Evolutionary conservation across 2,888 invertebrate genomes (phyloP), one percentile per base, ranked within the genome.

Genomic region (Hydropsyche betteni): DNA sequence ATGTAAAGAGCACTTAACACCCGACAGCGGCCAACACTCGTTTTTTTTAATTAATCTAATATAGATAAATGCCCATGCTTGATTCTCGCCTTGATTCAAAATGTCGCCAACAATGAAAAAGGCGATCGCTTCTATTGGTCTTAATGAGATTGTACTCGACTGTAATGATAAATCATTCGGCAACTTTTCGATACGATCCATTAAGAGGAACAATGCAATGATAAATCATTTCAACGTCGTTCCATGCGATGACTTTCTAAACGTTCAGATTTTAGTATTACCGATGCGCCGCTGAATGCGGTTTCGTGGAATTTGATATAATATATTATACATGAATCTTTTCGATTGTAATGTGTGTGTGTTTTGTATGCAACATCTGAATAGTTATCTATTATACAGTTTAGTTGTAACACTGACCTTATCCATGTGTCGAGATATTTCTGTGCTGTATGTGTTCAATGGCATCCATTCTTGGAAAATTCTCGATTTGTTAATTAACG

Each of bases 151-250:
- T 58, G 58, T 24, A 24, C 14, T 14, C 5, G 16, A 24, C 58
- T 24, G 24, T 58, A 5, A 58, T 8, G 58, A 58, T 58, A 58
- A 58, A 58, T 58, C 58, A 58, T 24, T 58, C 58, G 58, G 58
- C 2, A 14, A 58, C 58, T 8, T 8, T 58, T 8, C 16, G 24
- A 14, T 16, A 24, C 14, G 24, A 24, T 16, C 58, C 24, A 58
- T 58, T 14, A 24, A 58, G 16, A 58, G 16, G 24, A 24, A 24
- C 14, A 16, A 58, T 14, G 24, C 58, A 24, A 58, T 24, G 24
- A 58, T 58, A 24, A 58, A 24, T 58, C 58, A 24, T 58, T 24
- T 24, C 44, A 4, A 44, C 10, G 10, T 44, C 44, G 44, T 44
- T 24, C 24, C 24, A 2, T 24, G 24, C 44, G 44, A 2, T 44